These are phyloP conservation scores for Coptodon rendalli DNA, from an alignment of 2,113 vertebrate genomes.

Conservation along the genomic window DNA sequence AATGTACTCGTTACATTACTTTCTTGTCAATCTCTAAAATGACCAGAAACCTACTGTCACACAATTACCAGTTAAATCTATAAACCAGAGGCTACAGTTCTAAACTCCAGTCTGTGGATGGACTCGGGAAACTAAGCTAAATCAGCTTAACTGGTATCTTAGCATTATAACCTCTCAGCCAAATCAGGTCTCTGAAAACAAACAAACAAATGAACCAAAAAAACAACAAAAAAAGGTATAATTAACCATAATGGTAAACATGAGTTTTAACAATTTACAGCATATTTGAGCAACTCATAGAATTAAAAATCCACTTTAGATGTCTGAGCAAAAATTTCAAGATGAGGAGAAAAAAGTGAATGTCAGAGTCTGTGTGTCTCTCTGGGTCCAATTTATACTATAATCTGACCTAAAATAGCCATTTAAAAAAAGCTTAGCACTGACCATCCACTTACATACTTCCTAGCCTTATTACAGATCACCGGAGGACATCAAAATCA, in stretches of 20 bases:
- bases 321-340: background rate
- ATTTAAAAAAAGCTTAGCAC: background rate
- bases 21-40: background rate
- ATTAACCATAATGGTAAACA: background rate
- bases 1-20: background rate
- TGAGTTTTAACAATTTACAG: background rate
- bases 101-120: background rate
- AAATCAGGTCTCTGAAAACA: background rate
- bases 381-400: background rate
- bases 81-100: background rate
- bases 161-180: background rate
- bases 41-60: background rate
- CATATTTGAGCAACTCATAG: background rate
- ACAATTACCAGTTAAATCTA: background rate
- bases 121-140: background rate
- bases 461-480: background rate
- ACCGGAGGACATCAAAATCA: background rate
- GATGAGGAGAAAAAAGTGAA: background rate
- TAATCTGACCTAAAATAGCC: background rate
- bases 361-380: background rate
- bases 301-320: background rate
- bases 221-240: background rate
- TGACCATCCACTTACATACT: background rate
- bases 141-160: background rate
- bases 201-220: background rate